These are phyloP conservation scores for Gari tellinella DNA, from an alignment of 2,888 invertebrate species.

Conservation along the genomic window DNA sequence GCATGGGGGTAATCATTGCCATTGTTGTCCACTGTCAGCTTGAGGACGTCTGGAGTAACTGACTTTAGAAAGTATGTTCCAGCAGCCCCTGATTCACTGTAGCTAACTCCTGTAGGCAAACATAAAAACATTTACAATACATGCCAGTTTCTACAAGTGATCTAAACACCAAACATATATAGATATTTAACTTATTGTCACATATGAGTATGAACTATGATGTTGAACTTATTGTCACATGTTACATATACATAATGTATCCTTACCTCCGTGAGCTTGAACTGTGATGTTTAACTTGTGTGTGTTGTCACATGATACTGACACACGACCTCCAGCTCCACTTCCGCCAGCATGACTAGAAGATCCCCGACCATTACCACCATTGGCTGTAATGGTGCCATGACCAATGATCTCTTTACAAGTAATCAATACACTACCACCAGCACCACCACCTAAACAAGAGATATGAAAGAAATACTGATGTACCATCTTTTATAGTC, in stretches of 20 bases:
- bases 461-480: not conserved
- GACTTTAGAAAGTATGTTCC: slow-evolving; percentile 71
- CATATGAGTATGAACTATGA: too few relatives aligned
- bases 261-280: slow-evolving; percentile 71
- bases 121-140: too few relatives aligned
- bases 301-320: slow-evolving; percentile 65
- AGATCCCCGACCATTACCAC: slow-evolving; percentile 63
- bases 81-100: slow-evolving; percentile 72
- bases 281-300: slow-evolving; percentile 72
- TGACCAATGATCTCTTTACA: slow-evolving; percentile 73
- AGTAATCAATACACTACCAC: slow-evolving; percentile 73
- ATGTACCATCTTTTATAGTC: too few relatives aligned
- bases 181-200: too few relatives aligned
- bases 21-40: slow-evolving; percentile 68
- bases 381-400: slow-evolving; percentile 69
- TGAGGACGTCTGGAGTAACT: slow-evolving; percentile 32
- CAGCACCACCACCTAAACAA: slow-evolving; percentile 74
- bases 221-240: too few relatives aligned
- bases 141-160: too few relatives aligned
- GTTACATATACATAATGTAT: not conserved
- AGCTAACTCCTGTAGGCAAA: slow-evolving; percentile 63
- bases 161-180: too few relatives aligned
- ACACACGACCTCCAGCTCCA: slow-evolving; percentile 73
- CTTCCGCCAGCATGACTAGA: slow-evolving; percentile 67
- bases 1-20: slow-evolving; percentile 68